Evolutionary conservation across 2,113 vertebrate genomes (phyloP), one percentile per base, ranked within the genome.

Genomic region (Pteropus alecto): DNA sequence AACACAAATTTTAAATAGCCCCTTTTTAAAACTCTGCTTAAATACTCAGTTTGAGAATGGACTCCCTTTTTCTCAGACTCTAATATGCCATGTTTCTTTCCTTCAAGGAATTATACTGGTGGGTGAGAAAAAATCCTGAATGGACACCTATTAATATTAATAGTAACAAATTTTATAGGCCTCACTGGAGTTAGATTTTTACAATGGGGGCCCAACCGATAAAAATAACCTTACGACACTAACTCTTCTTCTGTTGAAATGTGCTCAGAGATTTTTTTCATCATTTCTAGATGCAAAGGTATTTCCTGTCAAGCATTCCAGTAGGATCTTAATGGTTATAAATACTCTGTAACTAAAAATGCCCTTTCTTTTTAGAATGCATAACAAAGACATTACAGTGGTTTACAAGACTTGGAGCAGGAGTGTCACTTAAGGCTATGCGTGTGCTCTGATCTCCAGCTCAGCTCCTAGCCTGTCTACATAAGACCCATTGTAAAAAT

Each of bases 331-430:
- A 87, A 89, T 79, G 48, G 48, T 84, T 88, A 86, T 28, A 86
- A 97, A 86, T 65, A 67, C 15, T 43, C 43, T 74, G 10, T 84
- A 86, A 77, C 46, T 74, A 82, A 93, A 92, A 82, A 41, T 84
- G 78, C 22, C 24, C 60, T 73, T 96, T 83, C 68, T 86, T 90
- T 63, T 58, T 63, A 67, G 61, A 89, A 60, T 85, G 14, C 5
- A 30, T 79, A 76, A 61, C 73, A 96, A 93, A 91, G 87, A 54
- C 41, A 89, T 71, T 4, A 71, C 30, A 89, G 2, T 38, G 26
- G 33, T 76, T 83, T 61, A 60, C 4, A 83, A 41, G 83, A 19
- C 9, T 88, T 95, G 82, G 86, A 51, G 22, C 11, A 7, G n/a
- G 61, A 70, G 22, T 41, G 26, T 54, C 24, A 4, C 3, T 0